Base-by-base conservation (phyloP, 2,113 vertebrate genomes). In the Pogonocichla stellata region DNA sequence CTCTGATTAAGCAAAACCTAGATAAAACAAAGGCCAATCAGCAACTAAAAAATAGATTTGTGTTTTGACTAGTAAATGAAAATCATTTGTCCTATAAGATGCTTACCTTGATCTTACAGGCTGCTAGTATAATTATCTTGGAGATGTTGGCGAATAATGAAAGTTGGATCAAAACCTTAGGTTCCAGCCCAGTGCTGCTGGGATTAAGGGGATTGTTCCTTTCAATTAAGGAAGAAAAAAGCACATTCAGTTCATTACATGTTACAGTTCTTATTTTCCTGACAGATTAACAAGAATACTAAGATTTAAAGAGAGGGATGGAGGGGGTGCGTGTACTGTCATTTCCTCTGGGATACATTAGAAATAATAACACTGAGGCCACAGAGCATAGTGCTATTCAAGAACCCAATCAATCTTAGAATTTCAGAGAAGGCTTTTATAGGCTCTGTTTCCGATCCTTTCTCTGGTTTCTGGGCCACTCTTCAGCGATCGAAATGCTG, bases 381-480 rank as follows among this genome's bases (percentile, higher is more conserved):
- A 88, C 88, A 90, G 85, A 78, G 19, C 6, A 53, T 70, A 67
- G 51, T 38, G 36, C 56, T 47, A 88, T 73, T 80, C 0, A 6
- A 48, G 66, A 87, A 45, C 18, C 36, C 6, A 10, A 65, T 40
- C 72, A 69, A 74, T 87, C 65, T 43, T 20, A 70, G 67, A 90
- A 75, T 80, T 80, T 71, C 86, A 70, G 38, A 66, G 70, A 90
- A 92, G 19, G 9, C 42, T 90, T 95, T 95, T 92, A 78, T 25
- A 85, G 80, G 48, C 47, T 80, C 47, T 77, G 20, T 69, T 95
- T 90, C 65, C 33, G 26, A 78, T 45, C 67, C 56, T 81, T 96
- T 95, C 75, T 69, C 77, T 87, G 15, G 45, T 85, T 95, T 95
- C 93, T 94, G 54, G 81, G 83, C 53, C 90, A 71, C 38, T 33